These are phyloP conservation scores for Adela reaumurella DNA, from an alignment of 2,888 invertebrate genomes.

Conservation along the genomic window DNA sequence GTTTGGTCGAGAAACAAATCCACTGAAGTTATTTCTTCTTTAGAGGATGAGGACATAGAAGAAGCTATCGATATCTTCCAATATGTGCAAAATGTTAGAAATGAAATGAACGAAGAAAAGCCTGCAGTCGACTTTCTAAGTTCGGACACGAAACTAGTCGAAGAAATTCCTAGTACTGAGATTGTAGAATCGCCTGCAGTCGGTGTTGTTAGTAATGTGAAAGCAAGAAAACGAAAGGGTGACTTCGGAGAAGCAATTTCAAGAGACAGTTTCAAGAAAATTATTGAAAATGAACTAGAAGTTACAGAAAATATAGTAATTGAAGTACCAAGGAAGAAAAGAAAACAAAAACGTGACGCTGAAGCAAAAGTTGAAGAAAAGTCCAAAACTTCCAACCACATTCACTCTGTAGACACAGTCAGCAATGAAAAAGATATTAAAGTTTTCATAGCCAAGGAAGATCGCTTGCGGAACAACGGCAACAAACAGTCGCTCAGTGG, in stretches of 20 bases:
- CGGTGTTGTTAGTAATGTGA: too few relatives aligned
- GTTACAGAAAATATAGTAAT: neutral
- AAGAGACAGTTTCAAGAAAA: slow-evolving; percentile 1
- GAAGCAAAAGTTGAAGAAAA: too few relatives aligned
- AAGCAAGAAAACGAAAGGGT: slow-evolving; percentile 17
- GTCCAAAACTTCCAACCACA: neutral
- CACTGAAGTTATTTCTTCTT: slow-evolving; percentile 17
- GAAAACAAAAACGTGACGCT: neutral
- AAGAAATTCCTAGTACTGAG: too few relatives aligned
- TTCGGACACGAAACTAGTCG: too few relatives aligned
- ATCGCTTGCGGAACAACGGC: slow-evolving; percentile 27
- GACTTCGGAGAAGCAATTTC: slow-evolving; percentile 6
- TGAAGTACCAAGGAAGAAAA: neutral
- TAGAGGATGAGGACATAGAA: slow-evolving; percentile 23
- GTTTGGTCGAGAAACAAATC: slow-evolving; percentile 30
- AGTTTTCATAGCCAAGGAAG: slow-evolving; percentile 32
- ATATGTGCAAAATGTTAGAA: slow-evolving; percentile 21
- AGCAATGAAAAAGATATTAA: slow-evolving; percentile 24
- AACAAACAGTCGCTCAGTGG: slow-evolving; percentile 26
- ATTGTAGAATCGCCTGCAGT: too few relatives aligned
- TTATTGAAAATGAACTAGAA: neutral
- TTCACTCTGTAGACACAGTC: slow-evolving; percentile 13
- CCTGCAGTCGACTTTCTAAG: too few relatives aligned
- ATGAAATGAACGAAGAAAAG: slow-evolving; percentile 20
- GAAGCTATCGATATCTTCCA: slow-evolving; percentile 28